Percentiles rank a stretch among this genome's conserved stretches.
Evolutionary conservation across 2,797 vertebrate genomes (phyloP).

Genomic region (Platyrinchus mystaceus): DNA sequence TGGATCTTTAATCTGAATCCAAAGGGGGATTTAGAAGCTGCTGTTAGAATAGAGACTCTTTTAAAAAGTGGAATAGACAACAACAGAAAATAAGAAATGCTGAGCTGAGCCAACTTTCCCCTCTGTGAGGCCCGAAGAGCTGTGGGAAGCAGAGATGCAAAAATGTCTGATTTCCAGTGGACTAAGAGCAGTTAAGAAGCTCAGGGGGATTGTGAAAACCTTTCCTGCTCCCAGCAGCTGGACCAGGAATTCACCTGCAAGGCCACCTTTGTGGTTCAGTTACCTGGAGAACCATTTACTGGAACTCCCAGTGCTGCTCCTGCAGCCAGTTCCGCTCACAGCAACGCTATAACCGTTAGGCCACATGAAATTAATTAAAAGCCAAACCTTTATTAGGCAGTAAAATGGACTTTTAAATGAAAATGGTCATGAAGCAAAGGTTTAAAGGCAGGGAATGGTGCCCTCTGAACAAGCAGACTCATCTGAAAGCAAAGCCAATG

Average conservation of each 20-base stretch:
- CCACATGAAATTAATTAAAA: constrained; percentile 13
- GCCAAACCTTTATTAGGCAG: not conserved
- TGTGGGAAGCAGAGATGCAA: not conserved
- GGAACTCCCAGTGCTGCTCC: not conserved
- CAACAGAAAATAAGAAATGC: not conserved
- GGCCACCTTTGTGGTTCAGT: not conserved
- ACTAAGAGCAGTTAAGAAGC: not conserved
- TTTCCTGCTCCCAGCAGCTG: not conserved
- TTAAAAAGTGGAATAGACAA: not conserved
- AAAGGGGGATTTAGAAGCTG: not conserved
- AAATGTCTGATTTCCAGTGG: not conserved
- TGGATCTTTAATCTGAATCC: not conserved
- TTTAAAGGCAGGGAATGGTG: not conserved
- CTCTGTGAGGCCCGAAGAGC: not conserved
- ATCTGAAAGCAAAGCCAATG: not conserved
- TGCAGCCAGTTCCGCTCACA: not conserved
- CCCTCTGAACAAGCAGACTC: not conserved
- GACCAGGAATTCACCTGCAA: not conserved
- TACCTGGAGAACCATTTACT: not conserved
- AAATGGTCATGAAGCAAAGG: not conserved
- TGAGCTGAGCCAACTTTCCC: not conserved
- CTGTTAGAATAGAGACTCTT: not conserved
- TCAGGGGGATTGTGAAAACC: not conserved
- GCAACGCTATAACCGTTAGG: not conserved
- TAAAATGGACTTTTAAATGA: not conserved